Conservation (phyloP, 2,797 vertebrate genomes). For the Acanthis flammea region DNA sequence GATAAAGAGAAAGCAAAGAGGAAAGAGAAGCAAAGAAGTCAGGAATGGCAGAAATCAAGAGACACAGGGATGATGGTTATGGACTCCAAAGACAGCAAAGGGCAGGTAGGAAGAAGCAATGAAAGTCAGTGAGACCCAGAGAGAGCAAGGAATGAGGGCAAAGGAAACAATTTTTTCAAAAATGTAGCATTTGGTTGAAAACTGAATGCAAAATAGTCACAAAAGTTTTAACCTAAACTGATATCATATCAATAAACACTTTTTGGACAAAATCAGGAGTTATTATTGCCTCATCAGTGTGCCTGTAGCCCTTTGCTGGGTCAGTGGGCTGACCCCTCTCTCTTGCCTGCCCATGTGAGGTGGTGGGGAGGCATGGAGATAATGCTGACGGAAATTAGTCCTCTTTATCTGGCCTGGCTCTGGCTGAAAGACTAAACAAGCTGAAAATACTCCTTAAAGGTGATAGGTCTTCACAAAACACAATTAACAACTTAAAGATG, state of each 20-base stretch:
- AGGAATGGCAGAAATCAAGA: neutral
- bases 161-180: neutral
- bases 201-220: neutral
- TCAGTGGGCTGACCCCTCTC: neutral
- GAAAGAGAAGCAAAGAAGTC: neutral
- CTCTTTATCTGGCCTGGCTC: neutral
- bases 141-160: neutral
- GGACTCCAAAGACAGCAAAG: neutral
- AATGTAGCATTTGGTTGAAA: neutral
- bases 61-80: neutral
- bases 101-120: neutral
- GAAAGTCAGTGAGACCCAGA: neutral
- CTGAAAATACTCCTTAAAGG: neutral
- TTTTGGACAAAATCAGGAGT: neutral
- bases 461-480: neutral
- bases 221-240: neutral
- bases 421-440: neutral
- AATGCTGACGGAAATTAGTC: neutral
- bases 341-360: neutral
- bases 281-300: neutral
- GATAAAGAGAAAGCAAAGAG: neutral
- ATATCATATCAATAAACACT: neutral
- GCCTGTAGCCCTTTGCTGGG: neutral
- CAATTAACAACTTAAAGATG: neutral
- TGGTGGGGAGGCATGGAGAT: neutral